phyloP scores from a whole-genome alignment of 2,888 invertebrate species.

The Troides helena region DNA sequence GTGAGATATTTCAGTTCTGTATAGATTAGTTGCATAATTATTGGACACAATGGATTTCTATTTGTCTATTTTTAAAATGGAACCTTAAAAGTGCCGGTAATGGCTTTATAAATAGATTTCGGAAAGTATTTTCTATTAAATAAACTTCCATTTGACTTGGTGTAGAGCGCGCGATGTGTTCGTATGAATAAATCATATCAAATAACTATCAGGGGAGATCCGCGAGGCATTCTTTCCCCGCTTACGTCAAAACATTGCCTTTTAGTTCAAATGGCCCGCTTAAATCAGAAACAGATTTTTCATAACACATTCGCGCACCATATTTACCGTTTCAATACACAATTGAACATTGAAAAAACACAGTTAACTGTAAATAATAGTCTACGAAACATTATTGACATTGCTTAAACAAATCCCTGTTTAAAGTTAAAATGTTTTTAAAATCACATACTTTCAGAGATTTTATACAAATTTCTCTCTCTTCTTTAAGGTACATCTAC shows the following conservation, averaged over 20 bases:
- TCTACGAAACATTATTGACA: neutral
- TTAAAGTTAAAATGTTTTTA: neutral
- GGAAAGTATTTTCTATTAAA: conserved; percentile 76
- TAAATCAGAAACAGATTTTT: conserved; percentile 52
- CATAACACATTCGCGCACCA: conserved; percentile 48
- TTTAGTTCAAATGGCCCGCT: conserved; percentile 54
- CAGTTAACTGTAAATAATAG: neutral
- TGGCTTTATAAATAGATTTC: conserved; percentile 78
- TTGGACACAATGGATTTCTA: neutral
- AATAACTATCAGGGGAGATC: conserved; percentile 84
- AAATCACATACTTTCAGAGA: neutral
- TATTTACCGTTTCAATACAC: neutral
- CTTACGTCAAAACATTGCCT: conserved; percentile 63
- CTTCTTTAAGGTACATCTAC: neutral
- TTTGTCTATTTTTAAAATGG: conserved; percentile 12
- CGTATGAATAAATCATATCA: conserved; percentile 87
- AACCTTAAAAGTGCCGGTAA: conserved; percentile 49
- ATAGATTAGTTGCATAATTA: neutral
- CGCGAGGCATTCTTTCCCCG: conserved; percentile 58
- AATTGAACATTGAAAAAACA: neutral
- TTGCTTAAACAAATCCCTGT: too few species aligned
- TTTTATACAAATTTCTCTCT: neutral
- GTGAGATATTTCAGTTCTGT: neutral
- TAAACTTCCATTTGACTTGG: conserved; percentile 75
- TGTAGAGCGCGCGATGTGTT: conserved; percentile 51